Evolutionary conservation across 2,113 vertebrate species (phyloP).

Genomic region (Chroicocephalus ridibundus): DNA sequence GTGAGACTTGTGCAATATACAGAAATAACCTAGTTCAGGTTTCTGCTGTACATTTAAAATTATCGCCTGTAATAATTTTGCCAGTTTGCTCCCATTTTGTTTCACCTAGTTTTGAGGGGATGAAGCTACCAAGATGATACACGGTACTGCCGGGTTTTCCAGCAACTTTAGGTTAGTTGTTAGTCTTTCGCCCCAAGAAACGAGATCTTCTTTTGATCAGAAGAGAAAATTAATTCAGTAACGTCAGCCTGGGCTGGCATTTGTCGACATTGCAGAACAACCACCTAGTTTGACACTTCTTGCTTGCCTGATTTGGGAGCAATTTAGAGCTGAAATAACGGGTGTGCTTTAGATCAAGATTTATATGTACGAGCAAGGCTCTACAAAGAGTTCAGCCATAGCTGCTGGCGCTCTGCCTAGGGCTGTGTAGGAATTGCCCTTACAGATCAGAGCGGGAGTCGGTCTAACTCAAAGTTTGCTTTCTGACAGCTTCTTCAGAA

Average conservation of each 20-base stretch:
- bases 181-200: not conserved
- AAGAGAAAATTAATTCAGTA: not conserved
- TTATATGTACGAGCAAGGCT: not conserved
- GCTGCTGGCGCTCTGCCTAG: slow-evolving; percentile 9
- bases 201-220: not conserved
- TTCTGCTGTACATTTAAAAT: not conserved
- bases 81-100: slow-evolving; percentile 1
- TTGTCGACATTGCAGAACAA: not conserved
- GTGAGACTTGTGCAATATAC: not conserved
- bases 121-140: not conserved
- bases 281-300: not conserved
- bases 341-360: not conserved
- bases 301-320: not conserved
- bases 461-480: not conserved
- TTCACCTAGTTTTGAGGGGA: not conserved
- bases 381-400: not conserved
- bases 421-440: not conserved
- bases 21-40: not conserved
- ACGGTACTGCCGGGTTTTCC: not conserved
- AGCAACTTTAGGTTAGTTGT: not conserved
- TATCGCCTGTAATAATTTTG: not conserved
- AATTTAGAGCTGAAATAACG: not conserved
- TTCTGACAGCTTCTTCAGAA: not conserved
- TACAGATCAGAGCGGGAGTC: not conserved
- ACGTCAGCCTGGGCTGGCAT: not conserved